phyloP scores from a whole-genome alignment of 2,113 vertebrate species.

The Collichthys lucidus region DNA sequence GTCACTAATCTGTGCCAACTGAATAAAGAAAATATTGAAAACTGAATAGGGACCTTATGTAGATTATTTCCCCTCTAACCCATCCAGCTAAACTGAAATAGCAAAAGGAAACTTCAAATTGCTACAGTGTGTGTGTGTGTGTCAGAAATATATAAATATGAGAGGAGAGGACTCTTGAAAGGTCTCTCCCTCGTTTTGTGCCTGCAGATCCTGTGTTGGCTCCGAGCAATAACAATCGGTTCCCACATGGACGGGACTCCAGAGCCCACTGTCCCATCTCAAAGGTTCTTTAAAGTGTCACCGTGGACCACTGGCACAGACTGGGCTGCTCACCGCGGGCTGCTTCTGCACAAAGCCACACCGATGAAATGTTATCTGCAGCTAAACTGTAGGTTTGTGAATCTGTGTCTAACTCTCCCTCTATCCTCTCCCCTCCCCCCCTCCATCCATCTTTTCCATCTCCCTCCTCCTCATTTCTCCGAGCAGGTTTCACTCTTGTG shows the following conservation, averaged over 20 bases:
- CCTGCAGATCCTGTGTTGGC: slow-evolving; percentile 21
- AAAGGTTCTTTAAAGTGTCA: slow-evolving; percentile 52
- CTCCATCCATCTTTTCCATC: slow-evolving; percentile 54
- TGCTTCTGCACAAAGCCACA: slow-evolving; percentile 31
- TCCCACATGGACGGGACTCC: slow-evolving; percentile 42
- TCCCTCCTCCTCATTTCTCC: slow-evolving; percentile 69
- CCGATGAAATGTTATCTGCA: slow-evolving; percentile 53
- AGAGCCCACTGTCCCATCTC: slow-evolving; percentile 40
- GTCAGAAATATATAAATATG: not conserved
- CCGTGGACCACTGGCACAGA: slow-evolving; percentile 31
- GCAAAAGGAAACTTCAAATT: slow-evolving; percentile 1
- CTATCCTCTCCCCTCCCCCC: not conserved
- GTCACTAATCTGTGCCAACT: not conserved
- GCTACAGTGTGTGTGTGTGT: not conserved
- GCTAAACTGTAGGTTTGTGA: slow-evolving; percentile 61
- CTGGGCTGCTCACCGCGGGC: slow-evolving; percentile 16
- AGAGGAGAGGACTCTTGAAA: slow-evolving; percentile 6
- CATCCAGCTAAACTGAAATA: slow-evolving; percentile 9
- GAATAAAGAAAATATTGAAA: not conserved
- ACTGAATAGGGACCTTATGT: not conserved
- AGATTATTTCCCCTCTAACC: slow-evolving; percentile 11
- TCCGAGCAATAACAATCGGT: slow-evolving; percentile 32
- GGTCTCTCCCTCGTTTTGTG: slow-evolving; percentile 25
- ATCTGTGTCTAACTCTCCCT: slow-evolving; percentile 34
- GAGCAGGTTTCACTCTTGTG: slow-evolving; percentile 77